These are phyloP conservation scores for Agrotis clavis DNA, from an alignment of 2,888 invertebrate genomes.

Conservation along the genomic window DNA sequence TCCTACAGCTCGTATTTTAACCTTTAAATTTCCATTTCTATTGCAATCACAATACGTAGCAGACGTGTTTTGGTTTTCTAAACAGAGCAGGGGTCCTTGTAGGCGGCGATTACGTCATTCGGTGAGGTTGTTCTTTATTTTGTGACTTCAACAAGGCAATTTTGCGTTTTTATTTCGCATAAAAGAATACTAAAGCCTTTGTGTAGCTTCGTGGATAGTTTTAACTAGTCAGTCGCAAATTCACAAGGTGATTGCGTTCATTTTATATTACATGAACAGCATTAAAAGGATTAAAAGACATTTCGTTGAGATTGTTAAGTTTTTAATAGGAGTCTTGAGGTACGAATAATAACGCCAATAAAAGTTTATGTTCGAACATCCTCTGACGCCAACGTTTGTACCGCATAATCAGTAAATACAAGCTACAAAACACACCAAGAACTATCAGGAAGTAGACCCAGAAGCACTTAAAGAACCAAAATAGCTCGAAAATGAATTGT, in stretches of 20 bases:
- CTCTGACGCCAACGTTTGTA: slow-evolving; percentile 19
- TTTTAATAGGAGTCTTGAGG: slow-evolving; percentile 22
- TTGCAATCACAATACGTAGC: slow-evolving; percentile 52
- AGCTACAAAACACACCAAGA: not conserved
- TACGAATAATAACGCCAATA: not conserved
- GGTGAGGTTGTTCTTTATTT: slow-evolving; percentile 32
- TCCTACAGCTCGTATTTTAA: slow-evolving; percentile 42
- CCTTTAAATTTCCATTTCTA: slow-evolving; percentile 63
- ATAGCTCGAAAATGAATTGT: slow-evolving; percentile 38
- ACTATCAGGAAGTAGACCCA: slow-evolving; percentile 17
- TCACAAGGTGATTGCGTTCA: slow-evolving; percentile 2
- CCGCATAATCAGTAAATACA: not conserved
- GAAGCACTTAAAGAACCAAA: slow-evolving; percentile 46
- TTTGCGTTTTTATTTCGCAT: slow-evolving; percentile 17
- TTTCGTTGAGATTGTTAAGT: slow-evolving; percentile 23
- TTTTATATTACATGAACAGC: slow-evolving; percentile 17
- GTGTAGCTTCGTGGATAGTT: slow-evolving; percentile 3
- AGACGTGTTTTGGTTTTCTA: slow-evolving; percentile 59
- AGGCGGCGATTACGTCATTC: slow-evolving; percentile 55
- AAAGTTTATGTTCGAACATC: slow-evolving; percentile 20
- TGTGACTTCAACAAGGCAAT: slow-evolving; percentile 36
- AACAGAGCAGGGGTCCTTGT: slow-evolving; percentile 48
- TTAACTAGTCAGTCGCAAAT: slow-evolving; percentile 1
- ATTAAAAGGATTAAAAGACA: slow-evolving; percentile 24
- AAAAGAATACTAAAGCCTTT: slow-evolving; percentile 12